These are phyloP conservation scores for Parnassius glacialis DNA, from an alignment of 2,888 invertebrate genomes.

Conservation along the genomic window DNA sequence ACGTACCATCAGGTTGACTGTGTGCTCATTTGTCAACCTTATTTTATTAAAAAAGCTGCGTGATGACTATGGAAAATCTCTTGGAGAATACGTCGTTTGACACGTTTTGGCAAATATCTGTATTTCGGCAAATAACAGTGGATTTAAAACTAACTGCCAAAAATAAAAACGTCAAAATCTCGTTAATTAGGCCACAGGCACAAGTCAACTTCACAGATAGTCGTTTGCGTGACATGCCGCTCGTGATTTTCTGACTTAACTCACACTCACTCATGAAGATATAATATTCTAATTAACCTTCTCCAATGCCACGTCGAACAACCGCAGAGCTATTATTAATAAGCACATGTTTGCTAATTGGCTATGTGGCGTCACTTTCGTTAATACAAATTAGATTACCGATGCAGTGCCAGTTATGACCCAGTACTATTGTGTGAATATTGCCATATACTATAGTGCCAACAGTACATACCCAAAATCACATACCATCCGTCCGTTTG, in stretches of 20 bases:
- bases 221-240: conserved; percentile 33
- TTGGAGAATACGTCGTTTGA: too few species aligned
- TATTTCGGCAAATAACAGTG: too few species aligned
- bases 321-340: conserved; percentile 23
- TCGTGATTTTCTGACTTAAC: conserved; percentile 32
- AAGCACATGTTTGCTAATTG: conserved; percentile 18
- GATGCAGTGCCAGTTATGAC: not conserved
- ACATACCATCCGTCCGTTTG: too few species aligned
- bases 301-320: conserved; percentile 21
- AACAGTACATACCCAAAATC: too few species aligned
- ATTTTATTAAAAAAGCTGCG: too few species aligned
- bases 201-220: conserved; percentile 29
- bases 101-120: too few species aligned
- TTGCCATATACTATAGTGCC: too few species aligned
- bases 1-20: too few species aligned
- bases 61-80: too few species aligned
- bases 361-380: conserved; percentile 14
- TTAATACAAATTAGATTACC: conserved; percentile 9
- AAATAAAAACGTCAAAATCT: conserved; percentile 4
- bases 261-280: conserved; percentile 29
- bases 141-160: too few species aligned
- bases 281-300: conserved; percentile 30
- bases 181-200: conserved; percentile 16
- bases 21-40: too few species aligned
- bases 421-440: too few species aligned